Evolutionary conservation across 2,888 invertebrate genomes (phyloP).

Genomic region (Slavum lentiscoides): DNA sequence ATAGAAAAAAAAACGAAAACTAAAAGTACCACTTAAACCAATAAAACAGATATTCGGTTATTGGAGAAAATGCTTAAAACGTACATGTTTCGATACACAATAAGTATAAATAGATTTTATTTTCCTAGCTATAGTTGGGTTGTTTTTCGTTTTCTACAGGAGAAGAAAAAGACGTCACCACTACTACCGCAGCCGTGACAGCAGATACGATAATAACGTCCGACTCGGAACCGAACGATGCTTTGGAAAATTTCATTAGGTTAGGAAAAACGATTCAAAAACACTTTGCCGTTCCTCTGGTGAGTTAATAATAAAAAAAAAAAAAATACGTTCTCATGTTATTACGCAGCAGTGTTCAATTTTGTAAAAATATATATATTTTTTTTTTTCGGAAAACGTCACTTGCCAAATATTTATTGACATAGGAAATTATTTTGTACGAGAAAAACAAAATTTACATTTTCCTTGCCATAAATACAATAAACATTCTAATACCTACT

Average conservation of each 20-base stretch:
- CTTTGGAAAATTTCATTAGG: not conserved
- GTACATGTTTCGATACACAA: not conserved
- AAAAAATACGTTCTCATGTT: not conserved
- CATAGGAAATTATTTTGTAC: too few species aligned
- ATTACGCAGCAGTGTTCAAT: not conserved
- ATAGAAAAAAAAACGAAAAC: not conserved
- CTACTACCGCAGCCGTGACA: not conserved
- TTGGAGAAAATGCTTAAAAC: slow-evolving; percentile 25
- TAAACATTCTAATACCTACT: too few species aligned
- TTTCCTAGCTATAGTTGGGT: not conserved
- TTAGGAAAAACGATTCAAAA: slow-evolving; percentile 15
- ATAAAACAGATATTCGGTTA: slow-evolving; percentile 27
- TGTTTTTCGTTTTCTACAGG: slow-evolving; percentile 4
- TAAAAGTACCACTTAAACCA: not conserved
- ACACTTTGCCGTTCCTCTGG: slow-evolving; percentile 47
- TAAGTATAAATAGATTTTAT: too few species aligned
- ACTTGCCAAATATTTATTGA: too few species aligned
- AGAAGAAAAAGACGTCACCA: not conserved
- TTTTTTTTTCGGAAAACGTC: too few species aligned
- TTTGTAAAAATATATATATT: not conserved
- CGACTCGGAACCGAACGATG: slow-evolving; percentile 12
- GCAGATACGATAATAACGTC: slow-evolving; percentile 21
- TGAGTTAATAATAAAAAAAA: not conserved
- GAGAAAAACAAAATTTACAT: too few species aligned
- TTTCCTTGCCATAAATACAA: too few species aligned